Evolutionary conservation across 2,888 invertebrate genomes (phyloP), one percentile per base, ranked within the genome.

Genomic region (Mellilla xanthometata): DNA sequence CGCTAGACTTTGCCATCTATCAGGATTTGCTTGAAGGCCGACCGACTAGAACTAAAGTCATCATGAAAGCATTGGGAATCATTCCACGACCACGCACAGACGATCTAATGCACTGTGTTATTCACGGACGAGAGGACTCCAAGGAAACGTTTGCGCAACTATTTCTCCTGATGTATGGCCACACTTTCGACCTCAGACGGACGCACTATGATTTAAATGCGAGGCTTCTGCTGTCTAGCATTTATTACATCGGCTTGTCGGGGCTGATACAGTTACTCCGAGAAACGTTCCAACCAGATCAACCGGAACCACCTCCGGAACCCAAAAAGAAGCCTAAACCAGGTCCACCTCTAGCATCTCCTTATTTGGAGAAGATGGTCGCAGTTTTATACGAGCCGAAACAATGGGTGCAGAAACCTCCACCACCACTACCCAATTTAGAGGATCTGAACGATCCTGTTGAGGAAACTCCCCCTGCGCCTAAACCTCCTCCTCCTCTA

Each of bases 131-230:
- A 3, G 49, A 76, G 1, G 85, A 88, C 36, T 72, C 85, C 1
- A 87, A 85, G 54, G 68, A 72, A 54, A 77, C 85, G 82, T 60
- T 88, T 1, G 77, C 86, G 12, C 72, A 82, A 33, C 55, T 88
- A n/a, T 88, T 80, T 55, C 52, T 58, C 1, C 32, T 67, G 30
- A 71, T 56, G 1, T 83, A 68, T 47, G 80, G 80, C 0, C 77
- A 80, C 45, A 45, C 70, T 0, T 72, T 84, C 30, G 79, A 82
- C 22, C 73, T 69, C 1, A 82, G 74, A 56, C 69, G 72, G 11
- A 10, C 48, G 8, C 62, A 65, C 0, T 87, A 88, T 40, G 52
- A 56, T 49, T 63, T 83, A 0, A 87, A 84, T 46, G 83, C 77
- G 2, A 76, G 65, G 47, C 68, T 87, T 2, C 68, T 88, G 39